Evolutionary conservation across 2,888 invertebrate species (phyloP), one percentile per base, ranked within the genome.

Genomic region (Agonopterix subpropinquella): DNA sequence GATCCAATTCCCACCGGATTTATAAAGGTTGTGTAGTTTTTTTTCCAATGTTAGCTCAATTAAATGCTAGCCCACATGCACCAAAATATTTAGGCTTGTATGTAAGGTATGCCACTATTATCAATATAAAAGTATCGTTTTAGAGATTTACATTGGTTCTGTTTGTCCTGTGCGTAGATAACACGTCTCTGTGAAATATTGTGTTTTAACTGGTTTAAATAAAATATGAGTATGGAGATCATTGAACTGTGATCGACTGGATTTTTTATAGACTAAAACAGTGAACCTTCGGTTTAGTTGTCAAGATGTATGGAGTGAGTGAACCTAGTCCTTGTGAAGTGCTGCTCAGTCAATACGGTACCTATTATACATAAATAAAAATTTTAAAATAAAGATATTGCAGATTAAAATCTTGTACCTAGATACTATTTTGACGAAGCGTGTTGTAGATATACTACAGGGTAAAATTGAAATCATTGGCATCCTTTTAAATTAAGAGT

Each of bases 291-390:
- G 39, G 10, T 10, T 39, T 8, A 41, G 44, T 44, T 45, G n/a
- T 15, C 45, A 51, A 55, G 48, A 62, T 59, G 57, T 55, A 56
- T 47, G 48, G 53, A 28, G 57, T 53, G 36, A 46, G 49, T 41
- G 61, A 62, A 44, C 65, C 59, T 45, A 53, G 44, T 52, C 54
- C 62, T 47, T 83, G 83, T 54, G 61, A 56, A 43, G 46, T 55
- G n/a, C 61, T 84, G 43, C 72, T 83, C 37, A 72, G 62, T 55
- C 76, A 77, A 64, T 80, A 81, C 61, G 83, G 83, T 83, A 28
- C 28, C 1, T 28, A 28, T 4, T 13, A 28, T 28, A 28, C 3
- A 28, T 5, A 5, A 7, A 28, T 28, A 28, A 28, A 1, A 3
- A 18, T 1, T 18, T 13, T 3, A 18, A 18, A 18, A 18, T 2